Base-by-base conservation (phyloP, 2,113 vertebrate species). In the Myotis yumanensis region DNA sequence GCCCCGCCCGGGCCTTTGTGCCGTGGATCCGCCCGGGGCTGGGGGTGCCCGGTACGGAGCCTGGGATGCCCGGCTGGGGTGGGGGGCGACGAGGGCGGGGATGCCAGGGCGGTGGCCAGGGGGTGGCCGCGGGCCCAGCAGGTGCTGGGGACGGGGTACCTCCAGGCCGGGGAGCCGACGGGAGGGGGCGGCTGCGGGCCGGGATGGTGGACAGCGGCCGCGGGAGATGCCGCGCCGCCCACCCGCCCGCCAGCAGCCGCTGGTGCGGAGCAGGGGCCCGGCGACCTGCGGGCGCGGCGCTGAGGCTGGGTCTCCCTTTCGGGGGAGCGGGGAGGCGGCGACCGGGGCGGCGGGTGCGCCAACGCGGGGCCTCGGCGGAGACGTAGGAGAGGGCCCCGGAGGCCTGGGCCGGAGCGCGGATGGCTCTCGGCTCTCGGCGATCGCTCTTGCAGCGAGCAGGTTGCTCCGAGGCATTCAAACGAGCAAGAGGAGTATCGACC, bases 401-500 rank as follows among this genome's bases (percentile, higher is more conserved):
- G 93, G 95, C 96, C 95, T 97, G 96, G 62, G 94, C 94, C 87
- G 17, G 35, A 62, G 71, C 59, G 43, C 77, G 1, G 79, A 40
- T 54, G 22, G 62, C 83, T 93, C 46, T 52, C 89, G 14, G 75
- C 76, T 95, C 30, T 91, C 57, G 62, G 94, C 82, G 95, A 90
- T 57, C 62, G 93, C 93, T 91, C 66, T 73, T 86, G 89, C 52
- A 73, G 85, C 12, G 68, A 90, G 91, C 96, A 92, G 97, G 93
- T 95, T 93, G 89, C 83, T 91, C 48, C 72, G 72, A 81, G 77
- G 91, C 90, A 64, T 91, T 83, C 73, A 52, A 7, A 46, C 9
- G 94, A 91, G 80, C 95, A 43, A 73, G 94, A 92, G 51, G 94
- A 96, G 89, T 84, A 96, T 97, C 54, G 93, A 91, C 93, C 91